Evolutionary conservation across 1,140 invertebrate genomes (phyloP), one percentile per base, ranked within the genome.

Genomic region (Drosophila tropicalis): DNA sequence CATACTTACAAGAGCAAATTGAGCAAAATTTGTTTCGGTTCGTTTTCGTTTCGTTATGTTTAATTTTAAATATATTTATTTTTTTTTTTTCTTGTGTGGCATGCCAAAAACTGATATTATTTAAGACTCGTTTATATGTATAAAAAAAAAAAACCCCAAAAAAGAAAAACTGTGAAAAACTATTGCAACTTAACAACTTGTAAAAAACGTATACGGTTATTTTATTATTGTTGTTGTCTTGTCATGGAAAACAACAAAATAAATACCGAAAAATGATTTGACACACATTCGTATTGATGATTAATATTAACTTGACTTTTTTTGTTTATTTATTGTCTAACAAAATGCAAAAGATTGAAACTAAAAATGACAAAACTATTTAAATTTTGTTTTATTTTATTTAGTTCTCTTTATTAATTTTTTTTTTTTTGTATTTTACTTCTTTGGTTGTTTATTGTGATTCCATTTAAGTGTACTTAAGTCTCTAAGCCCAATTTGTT

Each of bases 21-120:
- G 79, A 80, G 56, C 70, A 70, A 67, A 80, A 74, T 75, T 80
- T 57, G 79, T 78, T 78, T 64, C 67, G 70, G 58, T 76, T 69
- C 57, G 73, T 62, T 74, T 29, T 62, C 17, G 44, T 51, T 51
- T 22, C 17, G 44, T 51, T 36, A 36, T 36, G 34, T 36, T 36
- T 51, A 22, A 17, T 15, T 17, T 22, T 22, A 22, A 2, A 22
- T 22, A 22, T n/a, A n/a, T n/a, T n/a, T n/a, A n/a, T 5, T 9
- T 10, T 51, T 51, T 22, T 51, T 29, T 29, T 5, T 29, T 5
- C 6, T 29, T 29, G 0, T 29, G 12, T 51, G 44, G 44, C 44
- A 51, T 51, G 44, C 44, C 44, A 51, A 51, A 29, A 51, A 47
- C 44, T 22, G 19, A 5, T 51, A 51, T 51, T 22, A 22, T 51